phyloP scores from a whole-genome alignment of 2,888 invertebrate genomes.

The Dermolepida albohirtum region DNA sequence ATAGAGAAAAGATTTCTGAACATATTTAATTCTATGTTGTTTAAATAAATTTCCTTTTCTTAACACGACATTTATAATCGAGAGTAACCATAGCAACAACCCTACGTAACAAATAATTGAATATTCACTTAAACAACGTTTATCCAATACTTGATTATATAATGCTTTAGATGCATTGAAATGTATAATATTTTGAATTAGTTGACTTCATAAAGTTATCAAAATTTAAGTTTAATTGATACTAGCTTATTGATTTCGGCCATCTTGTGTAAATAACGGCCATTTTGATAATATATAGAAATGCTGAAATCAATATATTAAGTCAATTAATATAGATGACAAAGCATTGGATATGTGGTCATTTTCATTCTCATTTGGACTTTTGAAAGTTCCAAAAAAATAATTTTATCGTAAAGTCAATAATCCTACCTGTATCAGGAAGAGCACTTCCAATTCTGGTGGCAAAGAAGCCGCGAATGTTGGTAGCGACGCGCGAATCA shows the following conservation, averaged over 20 bases:
- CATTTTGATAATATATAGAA: constrained; percentile 53
- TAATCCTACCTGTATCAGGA: constrained; percentile 77
- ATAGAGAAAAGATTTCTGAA: not conserved
- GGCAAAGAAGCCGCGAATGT: constrained; percentile 79
- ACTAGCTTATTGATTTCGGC: constrained; percentile 53
- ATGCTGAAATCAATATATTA: constrained; percentile 23
- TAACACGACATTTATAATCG: no score
- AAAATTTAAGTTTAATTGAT: not conserved
- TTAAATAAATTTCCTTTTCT: not conserved
- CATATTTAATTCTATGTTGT: not conserved
- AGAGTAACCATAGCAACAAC: no score
- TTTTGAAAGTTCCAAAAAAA: not conserved
- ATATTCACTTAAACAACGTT: not conserved
- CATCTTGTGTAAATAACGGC: constrained; percentile 57
- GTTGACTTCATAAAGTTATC: no score
- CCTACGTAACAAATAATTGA: no score
- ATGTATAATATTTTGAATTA: no score
- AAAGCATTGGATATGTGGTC: not conserved
- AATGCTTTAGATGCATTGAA: no score
- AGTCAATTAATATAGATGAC: not conserved
- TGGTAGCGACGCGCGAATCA: constrained; percentile 76
- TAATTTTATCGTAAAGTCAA: constrained; percentile 5
- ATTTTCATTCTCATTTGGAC: not conserved
- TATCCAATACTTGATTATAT: not conserved
- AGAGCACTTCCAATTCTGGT: constrained; percentile 76